Conservation (phyloP, 2,113 vertebrate genomes). For the Oryzias celebensis region DNA sequence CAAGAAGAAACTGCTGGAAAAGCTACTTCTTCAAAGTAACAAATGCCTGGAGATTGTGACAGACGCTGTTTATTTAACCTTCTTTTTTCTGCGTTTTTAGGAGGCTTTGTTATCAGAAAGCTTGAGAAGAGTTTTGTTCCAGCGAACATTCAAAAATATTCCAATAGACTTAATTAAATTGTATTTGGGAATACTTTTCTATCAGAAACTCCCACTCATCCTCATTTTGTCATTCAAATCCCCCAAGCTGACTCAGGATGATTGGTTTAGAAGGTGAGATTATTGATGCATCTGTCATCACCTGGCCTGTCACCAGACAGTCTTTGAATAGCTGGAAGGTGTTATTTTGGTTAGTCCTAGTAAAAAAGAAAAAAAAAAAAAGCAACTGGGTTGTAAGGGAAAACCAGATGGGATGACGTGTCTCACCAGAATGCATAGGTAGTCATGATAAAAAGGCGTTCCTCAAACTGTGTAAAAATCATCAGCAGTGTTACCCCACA, state of each 20-base stretch:
- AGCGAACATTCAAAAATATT: too few species aligned
- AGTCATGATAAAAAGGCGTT: neutral
- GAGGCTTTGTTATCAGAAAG: neutral
- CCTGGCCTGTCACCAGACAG: too few species aligned
- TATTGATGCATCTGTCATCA: neutral
- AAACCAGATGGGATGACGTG: neutral
- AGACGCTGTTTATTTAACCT: conserved; percentile 8
- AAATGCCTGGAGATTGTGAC: conserved; percentile 2
- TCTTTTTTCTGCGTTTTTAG: neutral
- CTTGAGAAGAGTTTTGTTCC: neutral
- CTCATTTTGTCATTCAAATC: neutral
- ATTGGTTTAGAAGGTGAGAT: neutral
- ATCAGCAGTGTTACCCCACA: neutral
- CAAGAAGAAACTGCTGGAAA: conserved; percentile 15
- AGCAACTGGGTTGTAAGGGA: neutral
- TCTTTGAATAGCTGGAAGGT: neutral
- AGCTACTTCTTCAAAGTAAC: neutral
- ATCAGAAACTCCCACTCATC: neutral
- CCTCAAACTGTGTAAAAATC: neutral
- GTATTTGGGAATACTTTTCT: too few species aligned
- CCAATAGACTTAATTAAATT: too few species aligned
- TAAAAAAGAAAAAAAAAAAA: neutral
- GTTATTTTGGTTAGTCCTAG: neutral
- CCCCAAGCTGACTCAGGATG: neutral
- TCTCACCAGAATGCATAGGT: neutral